Evolutionary conservation across 2,113 vertebrate genomes (phyloP), one percentile per base, ranked within the genome.

Genomic region (Fulmarus glacialis): DNA sequence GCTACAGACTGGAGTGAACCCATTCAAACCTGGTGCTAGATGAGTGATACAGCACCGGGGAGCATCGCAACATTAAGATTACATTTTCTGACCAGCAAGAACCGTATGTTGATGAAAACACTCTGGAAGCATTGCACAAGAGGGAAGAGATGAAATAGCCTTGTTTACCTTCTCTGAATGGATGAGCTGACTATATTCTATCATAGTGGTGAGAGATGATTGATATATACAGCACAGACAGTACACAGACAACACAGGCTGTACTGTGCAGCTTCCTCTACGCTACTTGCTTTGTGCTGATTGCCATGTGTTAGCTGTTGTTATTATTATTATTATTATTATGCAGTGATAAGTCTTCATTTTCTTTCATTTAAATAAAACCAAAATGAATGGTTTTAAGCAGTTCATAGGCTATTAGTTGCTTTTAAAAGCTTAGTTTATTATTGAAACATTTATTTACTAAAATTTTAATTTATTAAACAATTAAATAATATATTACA

Each of bases 401-500:
- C 21, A 5, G 19, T 45, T 94, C 19, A 64, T 53, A 77, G 53
- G 19, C 15, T 67, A 59, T 81, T 45, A 26, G 32, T 52, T 72
- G 4, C 5, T 94, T 87, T 82, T 68, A 63, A 87, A 89, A 82
- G 14, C 27, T 60, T 79, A 52, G 20, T 84, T 42, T 86, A 62
- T 67, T 90, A 22, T 71, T 72, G 43, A 80, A 53, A 36, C 2
- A 59, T 56, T 79, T 91, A 83, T 95, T 75, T 87, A 55, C 15
- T 71, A 59, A 68, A 73, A 30, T 62, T 56, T 75, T 75, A 66
- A 83, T 90, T 89, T 82, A 55, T 79, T 80, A 82, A 87, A 85
- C 7, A 82, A 82, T 84, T 89, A 70, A 87, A 95, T 91, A 87
- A 91, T 96, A 94, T 77, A 73, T 82, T 77, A 45, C n/a, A 60